Evolutionary conservation across 1,140 invertebrate species (phyloP).

Genomic region (Orchesella cincta): DNA sequence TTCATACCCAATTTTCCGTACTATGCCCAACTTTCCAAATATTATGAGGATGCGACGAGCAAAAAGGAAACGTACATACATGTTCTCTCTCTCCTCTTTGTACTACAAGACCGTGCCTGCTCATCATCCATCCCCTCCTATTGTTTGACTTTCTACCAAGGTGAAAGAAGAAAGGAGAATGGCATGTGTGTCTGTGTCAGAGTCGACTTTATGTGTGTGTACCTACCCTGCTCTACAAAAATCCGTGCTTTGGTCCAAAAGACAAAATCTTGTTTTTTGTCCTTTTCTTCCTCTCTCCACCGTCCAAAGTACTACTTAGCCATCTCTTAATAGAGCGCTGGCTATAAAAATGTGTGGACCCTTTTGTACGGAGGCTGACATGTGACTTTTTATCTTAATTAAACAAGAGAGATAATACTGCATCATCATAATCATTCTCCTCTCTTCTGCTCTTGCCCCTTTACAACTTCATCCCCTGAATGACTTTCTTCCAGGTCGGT

Average conservation of each 20-base stretch:
- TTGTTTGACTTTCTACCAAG: constrained; percentile 30
- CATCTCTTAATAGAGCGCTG: neutral
- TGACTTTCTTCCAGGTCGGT: no score
- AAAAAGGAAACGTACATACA: no score
- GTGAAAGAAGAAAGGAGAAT: constrained; percentile 9
- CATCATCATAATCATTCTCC: no score
- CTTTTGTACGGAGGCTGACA: no score
- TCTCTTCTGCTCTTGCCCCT: no score
- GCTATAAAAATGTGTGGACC: no score
- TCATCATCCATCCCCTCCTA: no score
- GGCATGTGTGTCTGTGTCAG: no score
- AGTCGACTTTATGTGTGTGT: neutral
- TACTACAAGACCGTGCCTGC: no score
- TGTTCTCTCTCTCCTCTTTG: no score
- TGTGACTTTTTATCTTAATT: constrained; percentile 23
- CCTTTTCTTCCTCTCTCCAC: neutral
- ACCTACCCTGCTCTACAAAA: neutral
- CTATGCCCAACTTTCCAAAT: neutral
- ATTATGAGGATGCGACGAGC: no score
- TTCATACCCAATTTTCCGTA: neutral
- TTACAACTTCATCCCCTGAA: no score
- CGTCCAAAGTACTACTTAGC: neutral
- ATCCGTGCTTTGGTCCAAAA: neutral
- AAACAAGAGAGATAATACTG: neutral
- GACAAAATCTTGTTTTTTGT: neutral